phyloP scores from a whole-genome alignment of 2,113 vertebrate genomes.

The Uria aalge region DNA sequence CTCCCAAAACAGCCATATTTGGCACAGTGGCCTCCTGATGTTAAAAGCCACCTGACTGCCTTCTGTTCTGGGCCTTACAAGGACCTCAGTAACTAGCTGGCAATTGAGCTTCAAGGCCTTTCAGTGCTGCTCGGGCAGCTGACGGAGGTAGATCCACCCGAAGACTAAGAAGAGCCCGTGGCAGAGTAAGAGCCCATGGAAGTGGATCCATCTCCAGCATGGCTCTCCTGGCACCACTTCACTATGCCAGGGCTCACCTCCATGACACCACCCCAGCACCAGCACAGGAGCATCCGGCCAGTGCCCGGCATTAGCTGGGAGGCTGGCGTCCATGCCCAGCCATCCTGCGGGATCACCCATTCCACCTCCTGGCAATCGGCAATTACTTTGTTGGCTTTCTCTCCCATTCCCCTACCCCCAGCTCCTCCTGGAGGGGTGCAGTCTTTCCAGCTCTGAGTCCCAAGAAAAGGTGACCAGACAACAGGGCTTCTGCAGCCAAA shows the following conservation, averaged over 20 bases:
- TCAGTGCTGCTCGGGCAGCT: background rate
- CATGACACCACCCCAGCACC: background rate
- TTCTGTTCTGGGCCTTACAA: background rate
- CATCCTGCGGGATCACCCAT: no score
- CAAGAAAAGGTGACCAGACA: background rate
- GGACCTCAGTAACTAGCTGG: background rate
- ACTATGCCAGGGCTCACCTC: background rate
- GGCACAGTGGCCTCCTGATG: background rate
- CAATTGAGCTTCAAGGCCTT: background rate
- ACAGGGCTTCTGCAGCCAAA: background rate
- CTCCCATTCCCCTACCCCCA: background rate
- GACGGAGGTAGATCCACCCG: background rate
- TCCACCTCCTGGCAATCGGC: background rate
- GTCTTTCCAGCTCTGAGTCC: background rate
- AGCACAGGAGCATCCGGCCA: background rate
- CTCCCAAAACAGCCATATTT: background rate
- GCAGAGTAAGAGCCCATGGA: background rate
- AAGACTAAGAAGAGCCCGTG: background rate
- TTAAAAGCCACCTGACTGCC: background rate
- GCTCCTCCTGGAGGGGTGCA: background rate
- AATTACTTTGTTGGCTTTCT: background rate
- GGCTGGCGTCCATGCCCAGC: background rate
- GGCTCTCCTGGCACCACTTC: background rate
- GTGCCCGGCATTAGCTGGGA: background rate
- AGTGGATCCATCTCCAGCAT: background rate